Base-by-base conservation (phyloP, 1,140 invertebrate species). In the Marisa cornuarietis region DNA sequence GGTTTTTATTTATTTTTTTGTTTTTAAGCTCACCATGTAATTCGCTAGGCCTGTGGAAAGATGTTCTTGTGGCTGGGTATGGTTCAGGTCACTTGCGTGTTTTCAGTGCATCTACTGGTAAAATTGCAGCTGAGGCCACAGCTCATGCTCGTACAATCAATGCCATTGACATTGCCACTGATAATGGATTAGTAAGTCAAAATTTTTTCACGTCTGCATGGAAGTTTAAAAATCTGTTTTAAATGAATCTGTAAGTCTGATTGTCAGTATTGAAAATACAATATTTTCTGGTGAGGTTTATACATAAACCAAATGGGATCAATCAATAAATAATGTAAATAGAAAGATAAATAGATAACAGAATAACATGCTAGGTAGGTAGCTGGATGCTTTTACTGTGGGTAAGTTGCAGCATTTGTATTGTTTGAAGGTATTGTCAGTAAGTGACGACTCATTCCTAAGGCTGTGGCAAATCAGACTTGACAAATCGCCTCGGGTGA, bases 101-200 rank as follows among this genome's bases (percentile, higher is more conserved):
- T 4, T 92, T 90, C 84, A 85, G 84, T 78, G 78, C 84, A 5
- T 74, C 76, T 14, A 83, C 88, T 51, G 91, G 90, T 14, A 79
- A 82, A 61, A 77, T 92, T 3, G 74, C 87, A 7, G 87, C 90
- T 20, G 92, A 92, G 80, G 88, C 92, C 14, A 86, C 88, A 62
- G 92, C 92, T 52, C 92, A 93, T 85, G 91, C 91, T 63, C 83
- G 89, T 58, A 89, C 89, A 84, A 90, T 93, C 42, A 92, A 91
- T 77, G 88, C 90, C 11, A 71, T 93, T 24, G 91, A 92, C 82
- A 79, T 93, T 49, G 90, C 92, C 0, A 80, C 81, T 52, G 87
- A 90, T 31, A 84, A 83, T 61, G 92, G 92, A 14, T 78, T 90
- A 75, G 86, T 92, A 74, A 71, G 86, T 79, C n/a, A 24, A 49